Conservation (phyloP, 64 coral and sea anemone species). For the Montipora foliosa region DNA sequence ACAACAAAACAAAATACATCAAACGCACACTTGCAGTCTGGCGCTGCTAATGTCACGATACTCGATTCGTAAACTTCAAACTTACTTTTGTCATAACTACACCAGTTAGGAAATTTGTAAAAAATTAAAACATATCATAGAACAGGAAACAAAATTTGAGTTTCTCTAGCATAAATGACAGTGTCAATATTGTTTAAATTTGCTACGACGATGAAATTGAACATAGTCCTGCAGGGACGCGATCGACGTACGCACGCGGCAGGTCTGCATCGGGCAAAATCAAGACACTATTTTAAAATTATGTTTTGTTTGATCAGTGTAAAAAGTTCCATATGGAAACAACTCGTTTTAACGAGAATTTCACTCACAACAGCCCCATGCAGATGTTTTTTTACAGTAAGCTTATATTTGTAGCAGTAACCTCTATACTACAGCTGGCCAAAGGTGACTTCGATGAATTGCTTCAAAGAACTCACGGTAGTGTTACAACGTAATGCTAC, state of each 20-base stretch:
- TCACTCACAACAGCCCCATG: neutral
- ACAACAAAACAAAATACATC: neutral
- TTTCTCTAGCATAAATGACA: neutral
- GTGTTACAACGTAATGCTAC: neutral
- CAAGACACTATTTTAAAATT: neutral
- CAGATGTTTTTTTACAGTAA: neutral
- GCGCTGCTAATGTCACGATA: neutral
- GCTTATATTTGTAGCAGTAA: no score
- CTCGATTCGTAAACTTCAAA: no score
- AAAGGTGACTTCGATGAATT: neutral
- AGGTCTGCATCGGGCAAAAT: no score
- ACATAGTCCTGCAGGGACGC: no score
- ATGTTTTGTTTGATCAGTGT: neutral
- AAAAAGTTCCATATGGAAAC: neutral
- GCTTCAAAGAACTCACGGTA: constrained; percentile 5
- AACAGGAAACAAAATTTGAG: neutral
- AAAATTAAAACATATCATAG: neutral
- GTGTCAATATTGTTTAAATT: no score
- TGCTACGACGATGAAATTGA: neutral
- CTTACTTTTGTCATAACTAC: neutral
- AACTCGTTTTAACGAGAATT: neutral
- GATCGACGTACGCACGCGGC: no score
- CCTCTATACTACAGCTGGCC: no score
- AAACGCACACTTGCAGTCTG: neutral
- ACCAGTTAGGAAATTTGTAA: neutral